These are phyloP conservation scores for Carassius gibelio DNA, from an alignment of 2,113 vertebrate genomes.

Conservation along the genomic window DNA sequence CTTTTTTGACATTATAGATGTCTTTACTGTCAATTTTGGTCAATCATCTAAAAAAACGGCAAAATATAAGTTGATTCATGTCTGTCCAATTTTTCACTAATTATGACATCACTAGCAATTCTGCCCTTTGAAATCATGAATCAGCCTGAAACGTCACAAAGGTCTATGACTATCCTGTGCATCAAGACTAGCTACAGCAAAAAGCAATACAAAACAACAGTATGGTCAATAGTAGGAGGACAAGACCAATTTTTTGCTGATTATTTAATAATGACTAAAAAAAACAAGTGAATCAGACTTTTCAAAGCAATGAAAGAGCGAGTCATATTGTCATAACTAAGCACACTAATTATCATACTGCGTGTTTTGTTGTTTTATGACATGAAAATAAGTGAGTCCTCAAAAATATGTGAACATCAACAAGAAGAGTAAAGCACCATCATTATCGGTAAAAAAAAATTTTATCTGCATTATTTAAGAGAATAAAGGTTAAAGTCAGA, in stretches of 20 bases:
- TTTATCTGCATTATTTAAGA: neutral
- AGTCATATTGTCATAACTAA: neutral
- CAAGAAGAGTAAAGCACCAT: neutral
- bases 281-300: too few relatives aligned
- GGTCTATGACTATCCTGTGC: neutral
- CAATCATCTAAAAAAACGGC: neutral
- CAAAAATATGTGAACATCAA: neutral
- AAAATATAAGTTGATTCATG: neutral
- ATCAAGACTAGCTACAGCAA: neutral
- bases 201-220: neutral
- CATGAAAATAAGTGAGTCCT: neutral
- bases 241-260: neutral
- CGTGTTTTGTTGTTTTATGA: neutral
- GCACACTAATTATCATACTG: neutral
- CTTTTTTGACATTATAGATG: too few relatives aligned
- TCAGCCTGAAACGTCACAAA: neutral
- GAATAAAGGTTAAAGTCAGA: neutral
- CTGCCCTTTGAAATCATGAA: neutral
- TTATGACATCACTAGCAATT: constrained; percentile 1
- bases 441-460: neutral
- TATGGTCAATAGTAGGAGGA: neutral
- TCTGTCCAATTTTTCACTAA: neutral
- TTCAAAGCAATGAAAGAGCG: neutral
- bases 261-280: too few relatives aligned
- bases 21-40: too few relatives aligned